Conservation (phyloP, 30 jellyfish, hydroid and myxozoan species). For the Mastigias papua region DNA sequence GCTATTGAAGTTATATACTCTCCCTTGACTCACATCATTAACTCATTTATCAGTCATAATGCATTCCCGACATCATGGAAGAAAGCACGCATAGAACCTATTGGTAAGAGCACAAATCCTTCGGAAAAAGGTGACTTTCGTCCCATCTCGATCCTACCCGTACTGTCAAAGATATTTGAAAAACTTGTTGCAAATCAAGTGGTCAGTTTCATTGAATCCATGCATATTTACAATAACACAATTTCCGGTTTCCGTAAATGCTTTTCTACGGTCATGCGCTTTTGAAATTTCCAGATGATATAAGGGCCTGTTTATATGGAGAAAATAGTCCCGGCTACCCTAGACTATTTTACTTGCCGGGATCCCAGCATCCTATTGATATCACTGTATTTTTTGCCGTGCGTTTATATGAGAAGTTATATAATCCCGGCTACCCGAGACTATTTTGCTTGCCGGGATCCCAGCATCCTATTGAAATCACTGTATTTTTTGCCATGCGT, state of each 20-base stretch:
- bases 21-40: conserved; percentile 15
- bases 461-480: too few relatives aligned
- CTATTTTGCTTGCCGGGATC: too few relatives aligned
- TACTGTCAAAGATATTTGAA: conserved; percentile 6
- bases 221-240: neutral
- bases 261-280: conserved; percentile 20
- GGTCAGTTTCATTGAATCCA: conserved; percentile 5
- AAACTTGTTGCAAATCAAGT: conserved; percentile 29
- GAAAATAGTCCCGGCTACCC: too few relatives aligned
- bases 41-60: neutral
- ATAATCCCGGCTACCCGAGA: too few relatives aligned
- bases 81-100: neutral
- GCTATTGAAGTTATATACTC: neutral
- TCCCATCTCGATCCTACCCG: conserved; percentile 20
- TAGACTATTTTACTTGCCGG: too few relatives aligned
- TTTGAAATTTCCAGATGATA: conserved; percentile 35
- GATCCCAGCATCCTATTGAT: too few relatives aligned
- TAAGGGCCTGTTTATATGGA: too few relatives aligned
- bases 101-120: neutral
- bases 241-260: conserved; percentile 35
- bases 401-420: too few relatives aligned
- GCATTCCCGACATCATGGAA: conserved; percentile 6
- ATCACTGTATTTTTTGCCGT: too few relatives aligned
- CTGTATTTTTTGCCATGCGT: too few relatives aligned
- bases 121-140: conserved; percentile 6